Conservation (phyloP, 2,888 invertebrate genomes). For the Meandrusa payeni region DNA sequence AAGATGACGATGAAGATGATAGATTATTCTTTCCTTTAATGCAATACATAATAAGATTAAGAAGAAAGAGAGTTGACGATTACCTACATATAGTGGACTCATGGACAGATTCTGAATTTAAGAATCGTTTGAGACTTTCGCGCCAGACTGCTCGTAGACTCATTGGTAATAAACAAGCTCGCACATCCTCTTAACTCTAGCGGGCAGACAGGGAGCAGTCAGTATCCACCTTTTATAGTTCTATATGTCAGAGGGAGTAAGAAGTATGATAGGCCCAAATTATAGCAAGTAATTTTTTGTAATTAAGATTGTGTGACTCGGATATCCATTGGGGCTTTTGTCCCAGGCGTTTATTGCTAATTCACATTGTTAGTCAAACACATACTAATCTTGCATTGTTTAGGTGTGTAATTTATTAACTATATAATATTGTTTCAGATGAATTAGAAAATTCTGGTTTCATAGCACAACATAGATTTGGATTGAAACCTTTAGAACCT, state of each 20-base stretch:
- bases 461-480: conserved; percentile 58
- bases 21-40: conserved; percentile 54
- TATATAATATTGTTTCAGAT: conserved; percentile 44
- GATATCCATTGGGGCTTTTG: no score
- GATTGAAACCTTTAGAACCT: conserved; percentile 55
- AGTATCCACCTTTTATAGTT: no score
- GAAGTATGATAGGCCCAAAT: no score
- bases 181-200: no score
- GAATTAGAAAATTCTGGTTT: conserved; percentile 56
- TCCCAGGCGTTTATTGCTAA: no score
- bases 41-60: conserved; percentile 50
- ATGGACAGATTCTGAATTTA: conserved; percentile 56
- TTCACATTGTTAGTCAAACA: no score
- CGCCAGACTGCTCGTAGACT: conserved; percentile 47
- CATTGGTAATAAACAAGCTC: conserved; percentile 55
- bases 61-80: conserved; percentile 52
- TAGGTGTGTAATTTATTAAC: neutral
- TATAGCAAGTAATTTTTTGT: no score
- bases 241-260: no score
- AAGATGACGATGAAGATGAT: conserved; percentile 43
- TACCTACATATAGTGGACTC: conserved; percentile 57
- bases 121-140: conserved; percentile 51
- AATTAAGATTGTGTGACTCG: no score
- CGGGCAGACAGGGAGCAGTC: no score
- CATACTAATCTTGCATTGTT: no score